Evolutionary conservation across 2,797 vertebrate genomes (phyloP), one percentile per base, ranked within the genome.

Genomic region (Yasuhikotakia modesta): DNA sequence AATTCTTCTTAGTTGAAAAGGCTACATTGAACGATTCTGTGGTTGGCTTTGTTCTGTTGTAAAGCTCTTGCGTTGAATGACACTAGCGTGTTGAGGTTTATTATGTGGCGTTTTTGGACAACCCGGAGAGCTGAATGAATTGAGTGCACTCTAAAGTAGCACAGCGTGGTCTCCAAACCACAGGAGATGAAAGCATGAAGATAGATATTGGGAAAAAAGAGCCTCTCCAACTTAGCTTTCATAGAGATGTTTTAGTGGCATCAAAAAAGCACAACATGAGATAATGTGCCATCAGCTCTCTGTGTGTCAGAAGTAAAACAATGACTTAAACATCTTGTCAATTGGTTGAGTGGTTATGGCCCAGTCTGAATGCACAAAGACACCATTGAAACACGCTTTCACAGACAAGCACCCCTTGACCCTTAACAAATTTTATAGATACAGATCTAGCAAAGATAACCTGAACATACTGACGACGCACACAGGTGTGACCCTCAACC

Each of bases 1-100:
- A 52, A 61, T 85, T 79, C 79, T 22, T 76, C 64, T 79, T 73
- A 69, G 65, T 67, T 76, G 72, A 81, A 81, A 85, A 81, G 81
- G 69, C 79, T 68, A 70, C 45, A 61, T 77, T n/a, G 52, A 85
- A 66, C 17, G 53, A 50, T 81, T 78, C 24, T 45, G 16, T 4
- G 50, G 66, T 67, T 13, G 67, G 66, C 65, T 84, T 79, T 84
- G 46, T 70, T 67, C 19, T 6, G 22, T 69, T 68, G 39, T 39
- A 14, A 24, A 21, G 30, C 69, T 43, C 39, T 57, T 50, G 53
- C 57, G 1, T 32, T 72, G 65, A 77, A 78, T 75, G 71, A 46
- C 75, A 64, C 60, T 50, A 66, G 76, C 68, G 57, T 39, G 77
- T 70, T 61, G 73, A 50, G 35, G 50, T 73, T 82, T 79, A 76